Evolutionary conservation across 37 sponge, comb jelly and placozoan genomes (phyloP).

Genomic region (Beroe ovata): DNA sequence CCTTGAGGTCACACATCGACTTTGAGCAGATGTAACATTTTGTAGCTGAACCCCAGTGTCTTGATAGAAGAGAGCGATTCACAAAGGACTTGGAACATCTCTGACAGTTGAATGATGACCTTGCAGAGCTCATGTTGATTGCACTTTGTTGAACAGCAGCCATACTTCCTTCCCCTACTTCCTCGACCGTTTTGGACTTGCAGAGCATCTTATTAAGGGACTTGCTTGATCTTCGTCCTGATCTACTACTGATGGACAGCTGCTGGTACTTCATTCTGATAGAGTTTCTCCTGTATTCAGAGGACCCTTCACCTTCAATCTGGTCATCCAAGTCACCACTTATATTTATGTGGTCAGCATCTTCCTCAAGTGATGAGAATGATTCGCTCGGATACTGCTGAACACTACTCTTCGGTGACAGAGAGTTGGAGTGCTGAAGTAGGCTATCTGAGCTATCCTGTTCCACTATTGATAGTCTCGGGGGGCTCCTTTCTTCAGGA

Average conservation of each 20-base stretch:
- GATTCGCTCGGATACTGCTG: slow-evolving; percentile 27
- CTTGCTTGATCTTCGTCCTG: slow-evolving; percentile 36
- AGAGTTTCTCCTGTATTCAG: slow-evolving; percentile 38
- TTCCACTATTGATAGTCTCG: neutral
- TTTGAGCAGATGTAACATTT: slow-evolving; percentile 63
- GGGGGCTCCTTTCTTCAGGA: neutral
- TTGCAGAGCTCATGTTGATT: neutral
- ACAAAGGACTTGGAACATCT: slow-evolving; percentile 52
- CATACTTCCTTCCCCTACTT: neutral
- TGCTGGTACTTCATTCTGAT: slow-evolving; percentile 44
- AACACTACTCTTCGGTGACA: neutral
- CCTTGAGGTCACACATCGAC: slow-evolving; percentile 60
- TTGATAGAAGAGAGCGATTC: slow-evolving; percentile 38
- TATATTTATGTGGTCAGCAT: neutral
- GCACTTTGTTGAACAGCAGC: slow-evolving; percentile 9
- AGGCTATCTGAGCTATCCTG: slow-evolving; percentile 32
- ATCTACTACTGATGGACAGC: slow-evolving; percentile 22
- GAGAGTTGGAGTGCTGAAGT: neutral
- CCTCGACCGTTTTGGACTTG: slow-evolving; percentile 38
- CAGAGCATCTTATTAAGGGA: slow-evolving; percentile 55
- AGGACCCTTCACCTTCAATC: neutral
- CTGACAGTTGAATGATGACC: slow-evolving; percentile 21
- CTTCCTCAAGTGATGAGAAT: slow-evolving; percentile 36
- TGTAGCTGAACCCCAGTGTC: slow-evolving; percentile 57
- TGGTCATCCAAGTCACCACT: neutral